Base-by-base conservation (phyloP, 1,140 invertebrate genomes). In the Centruroides vittatus region DNA sequence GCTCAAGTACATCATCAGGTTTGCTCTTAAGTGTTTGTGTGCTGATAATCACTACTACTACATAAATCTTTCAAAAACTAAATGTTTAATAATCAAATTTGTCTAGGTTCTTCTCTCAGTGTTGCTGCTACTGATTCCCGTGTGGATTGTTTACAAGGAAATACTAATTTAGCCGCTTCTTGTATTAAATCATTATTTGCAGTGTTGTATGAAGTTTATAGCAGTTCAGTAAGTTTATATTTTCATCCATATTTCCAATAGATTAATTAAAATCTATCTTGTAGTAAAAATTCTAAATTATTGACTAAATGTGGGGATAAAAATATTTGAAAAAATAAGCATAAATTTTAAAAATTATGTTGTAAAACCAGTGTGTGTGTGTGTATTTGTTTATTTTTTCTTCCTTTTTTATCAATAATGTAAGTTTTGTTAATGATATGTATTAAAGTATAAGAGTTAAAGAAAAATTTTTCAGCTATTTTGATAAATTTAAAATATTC, bases 171-270 rank as follows among this genome's bases (percentile, higher is more conserved):
- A 55, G 84, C 85, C 7, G 81, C 84, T 6, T 81, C 82, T 47
- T 93, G 93, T 69, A 88, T 93, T 65, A 81, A 86, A 70, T 87
- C 91, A 35, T 77, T 98, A 59, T 95, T 98, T 76, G 86, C 86
- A 51, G 74, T 81, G 23, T 78, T 96, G 13, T 93, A 95, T 75
- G 93, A 98, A 78, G 93, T 98, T 35, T 98, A 98, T 75, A 94
- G 91, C 71, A 94, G 90, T 65, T 95, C 91, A 35, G 75, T 76
- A 69, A 74, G 74, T 73, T 6, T 47, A 51, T 41, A 41, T 41
- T 3, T 41, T 3, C 23, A 23, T 23, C 2, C 23, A 23, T 23
- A 23, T 23, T 23, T 23, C 23, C 2, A 23, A 23, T 23, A 23
- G 34, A 51, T 51, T 51, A 34, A 51, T 34, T 51, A 51, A n/a